Evolutionary conservation across 2,888 invertebrate genomes (phyloP).

Genomic region (Andrena fulva): DNA sequence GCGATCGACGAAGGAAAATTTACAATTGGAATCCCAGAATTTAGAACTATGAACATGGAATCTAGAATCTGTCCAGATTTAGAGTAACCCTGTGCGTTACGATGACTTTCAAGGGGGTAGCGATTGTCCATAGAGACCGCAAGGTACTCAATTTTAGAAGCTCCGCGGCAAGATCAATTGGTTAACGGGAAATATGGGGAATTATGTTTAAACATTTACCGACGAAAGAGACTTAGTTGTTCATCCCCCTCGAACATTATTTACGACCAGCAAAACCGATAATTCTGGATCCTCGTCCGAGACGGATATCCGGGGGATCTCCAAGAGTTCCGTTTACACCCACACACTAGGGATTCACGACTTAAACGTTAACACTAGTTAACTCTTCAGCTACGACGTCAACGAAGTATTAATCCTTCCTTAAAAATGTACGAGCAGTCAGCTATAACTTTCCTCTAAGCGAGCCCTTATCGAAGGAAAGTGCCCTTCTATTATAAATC

Average conservation of each 20-base stretch:
- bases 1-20: background rate
- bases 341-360: slow-evolving; percentile 23
- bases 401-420: background rate
- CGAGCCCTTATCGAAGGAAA: too few relatives aligned
- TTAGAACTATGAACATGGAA: background rate
- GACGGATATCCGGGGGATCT: slow-evolving; percentile 26
- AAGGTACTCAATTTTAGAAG: background rate
- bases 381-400: background rate
- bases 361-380: background rate
- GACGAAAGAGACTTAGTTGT: background rate
- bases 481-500: too few relatives aligned
- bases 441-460: too few relatives aligned
- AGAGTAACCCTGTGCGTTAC: background rate
- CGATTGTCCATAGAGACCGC: background rate
- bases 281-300: background rate
- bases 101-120: background rate
- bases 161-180: background rate
- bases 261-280: slow-evolving; percentile 13
- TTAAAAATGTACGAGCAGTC: background rate
- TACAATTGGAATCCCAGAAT: too few relatives aligned
- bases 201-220: slow-evolving; percentile 42
- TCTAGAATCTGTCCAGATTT: background rate
- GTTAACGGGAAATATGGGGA: background rate
- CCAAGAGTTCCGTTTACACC: background rate
- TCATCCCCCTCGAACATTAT: slow-evolving; percentile 19